Evolutionary conservation across 2,113 vertebrate species (phyloP).

Genomic region (Callithrix jacchus): DNA sequence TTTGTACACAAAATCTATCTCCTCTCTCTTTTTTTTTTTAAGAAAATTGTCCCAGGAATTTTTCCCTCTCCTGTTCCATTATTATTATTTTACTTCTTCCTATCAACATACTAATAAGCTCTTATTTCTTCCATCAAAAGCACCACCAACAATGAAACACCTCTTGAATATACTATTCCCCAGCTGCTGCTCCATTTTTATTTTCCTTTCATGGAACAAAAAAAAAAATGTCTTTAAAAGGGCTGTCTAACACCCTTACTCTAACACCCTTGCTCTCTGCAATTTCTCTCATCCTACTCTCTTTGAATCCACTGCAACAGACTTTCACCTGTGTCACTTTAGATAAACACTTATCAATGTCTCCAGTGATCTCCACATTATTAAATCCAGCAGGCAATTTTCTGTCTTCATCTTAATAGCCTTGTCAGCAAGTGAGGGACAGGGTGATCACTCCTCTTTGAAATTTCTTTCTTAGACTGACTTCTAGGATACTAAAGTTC

Average conservation of each 20-base stretch:
- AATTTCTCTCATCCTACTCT: neutral
- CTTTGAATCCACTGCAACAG: neutral
- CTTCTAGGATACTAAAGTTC: neutral
- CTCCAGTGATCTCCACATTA: neutral
- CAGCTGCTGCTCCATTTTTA: neutral
- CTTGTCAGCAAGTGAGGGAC: neutral
- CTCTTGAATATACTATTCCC: neutral
- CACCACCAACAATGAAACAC: neutral
- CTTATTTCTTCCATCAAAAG: neutral
- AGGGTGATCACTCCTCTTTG: neutral
- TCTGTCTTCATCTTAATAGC: slow-evolving; percentile 23
- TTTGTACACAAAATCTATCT: neutral
- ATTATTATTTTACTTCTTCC: neutral
- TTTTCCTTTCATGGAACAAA: neutral
- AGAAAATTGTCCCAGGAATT: neutral
- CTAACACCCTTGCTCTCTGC: neutral
- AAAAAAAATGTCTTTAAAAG: neutral
- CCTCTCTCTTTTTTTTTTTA: neutral
- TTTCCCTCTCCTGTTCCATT: neutral
- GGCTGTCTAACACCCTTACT: neutral
- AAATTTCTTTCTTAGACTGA: neutral
- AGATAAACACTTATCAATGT: neutral
- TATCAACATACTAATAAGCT: neutral
- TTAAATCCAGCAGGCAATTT: neutral
- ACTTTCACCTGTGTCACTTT: neutral